Percentiles rank a stretch among this genome's conserved stretches.
These are phyloP conservation scores for Oryzias javanicus DNA, from an alignment of 2,113 vertebrate species.

Conservation along the genomic window DNA sequence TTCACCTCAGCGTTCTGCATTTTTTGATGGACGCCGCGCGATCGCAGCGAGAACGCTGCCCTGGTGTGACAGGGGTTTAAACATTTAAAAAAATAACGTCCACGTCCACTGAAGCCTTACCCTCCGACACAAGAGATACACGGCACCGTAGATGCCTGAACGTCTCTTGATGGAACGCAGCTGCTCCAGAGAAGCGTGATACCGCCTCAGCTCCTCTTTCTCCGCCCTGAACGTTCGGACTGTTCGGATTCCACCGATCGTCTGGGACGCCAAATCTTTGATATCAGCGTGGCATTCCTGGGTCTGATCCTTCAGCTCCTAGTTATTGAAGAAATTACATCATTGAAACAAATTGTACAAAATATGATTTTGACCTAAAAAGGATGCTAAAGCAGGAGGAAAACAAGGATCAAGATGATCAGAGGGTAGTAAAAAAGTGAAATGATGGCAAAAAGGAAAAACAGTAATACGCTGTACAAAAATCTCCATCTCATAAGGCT, in stretches of 20 bases:
- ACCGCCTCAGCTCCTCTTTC: slow-evolving; percentile 71
- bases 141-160: slow-evolving; percentile 47
- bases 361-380: not conserved
- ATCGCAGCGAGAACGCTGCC: no score
- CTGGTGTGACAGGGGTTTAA: no score
- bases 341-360: not conserved
- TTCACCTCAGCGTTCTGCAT: no score
- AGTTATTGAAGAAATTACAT: not conserved
- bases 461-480: no score
- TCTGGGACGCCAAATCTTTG: slow-evolving; percentile 74
- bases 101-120: slow-evolving; percentile 53
- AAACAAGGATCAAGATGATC: no score
- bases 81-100: no score
- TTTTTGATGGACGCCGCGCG: no score
- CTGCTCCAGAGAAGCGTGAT: slow-evolving; percentile 62
- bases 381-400: no score
- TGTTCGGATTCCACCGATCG: slow-evolving; percentile 69
- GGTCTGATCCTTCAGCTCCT: slow-evolving; percentile 70
- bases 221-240: slow-evolving; percentile 83
- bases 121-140: slow-evolving; percentile 66
- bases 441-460: no score
- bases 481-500: no score
- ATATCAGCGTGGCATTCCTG: slow-evolving; percentile 80
- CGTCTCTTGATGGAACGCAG: slow-evolving; percentile 64
- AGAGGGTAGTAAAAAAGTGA: no score